Evolutionary conservation across 2,888 invertebrate genomes (phyloP), one percentile per base, ranked within the genome.

Genomic region (Eurytoma adleriae): DNA sequence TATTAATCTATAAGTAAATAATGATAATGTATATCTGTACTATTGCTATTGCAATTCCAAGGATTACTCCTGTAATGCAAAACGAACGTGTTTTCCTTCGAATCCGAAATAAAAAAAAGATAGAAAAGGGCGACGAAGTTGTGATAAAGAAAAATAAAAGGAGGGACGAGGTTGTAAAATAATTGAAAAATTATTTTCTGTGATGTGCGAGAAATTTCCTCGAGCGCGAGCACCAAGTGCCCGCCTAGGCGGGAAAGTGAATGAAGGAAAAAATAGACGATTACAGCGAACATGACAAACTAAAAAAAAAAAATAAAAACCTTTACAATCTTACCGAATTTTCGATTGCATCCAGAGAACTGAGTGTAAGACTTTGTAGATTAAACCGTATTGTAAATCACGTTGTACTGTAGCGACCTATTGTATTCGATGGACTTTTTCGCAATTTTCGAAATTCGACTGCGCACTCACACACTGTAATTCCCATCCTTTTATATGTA

Each of bases 101-200:
- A 20, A 50, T 57, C 16, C 50, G 57, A 64, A 48, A 56, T 3
- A 40, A 59, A 68, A 50, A 50, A 13, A 67, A 70, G 20, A 67
- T 56, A 16, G 14, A 56, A 64, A 71, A 30, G 7, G 10, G 66
- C 57, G 20, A 30, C 52, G 59, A 75, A 16, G 64, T 70, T 81
- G 77, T 83, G 74, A 79, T 77, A 74, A 74, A 72, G 64, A 10
- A 61, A 62, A 1, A 20, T 59, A 62, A n/a, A 62, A n/a, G 48
- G 24, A 40, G 40, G 7, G 40, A 10, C 24, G 71, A 69, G 48
- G 57, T 24, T 79, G 68, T 74, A 80, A 78, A 78, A 75, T 78
- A 79, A 82, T 80, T 73, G 57, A 66, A 78, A 67, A 27, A 75
- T 80, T 76, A 76, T 76, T 78, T 79, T 79, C 72, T 75, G 75